Base-by-base conservation (phyloP, 2,113 vertebrate species). In the Eulacestoma nigropectus region DNA sequence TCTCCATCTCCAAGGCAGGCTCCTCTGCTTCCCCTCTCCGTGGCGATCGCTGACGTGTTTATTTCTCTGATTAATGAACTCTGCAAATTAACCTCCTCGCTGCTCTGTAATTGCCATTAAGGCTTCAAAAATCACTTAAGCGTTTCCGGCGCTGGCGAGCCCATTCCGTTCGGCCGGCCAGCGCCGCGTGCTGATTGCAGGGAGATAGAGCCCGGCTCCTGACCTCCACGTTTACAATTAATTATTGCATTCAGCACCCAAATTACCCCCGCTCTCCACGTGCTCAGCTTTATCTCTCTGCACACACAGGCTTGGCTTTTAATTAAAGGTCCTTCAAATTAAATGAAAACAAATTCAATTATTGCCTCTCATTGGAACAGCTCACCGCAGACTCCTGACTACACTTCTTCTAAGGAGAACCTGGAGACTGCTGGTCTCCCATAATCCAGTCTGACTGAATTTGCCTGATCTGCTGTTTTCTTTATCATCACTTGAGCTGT, bases 341-440 rank as follows among this genome's bases (percentile, higher is more conserved):
- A 98, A 98, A 98, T 97, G 98, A 98, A 98, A 98, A 98, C 98
- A 98, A 98, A 98, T 98, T 98, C 97, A 98, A 98, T 98, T 98
- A 98, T 98, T 98, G 98, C 97, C 97, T 98, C 96, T 97, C 97
- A 57, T 97, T 97, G 97, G 97, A 98, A 96, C 89, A 79, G 97
- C 97, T 98, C 96, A 90, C 84, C 57, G 52, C 97, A 94, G 87
- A 96, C 82, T 95, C 91, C 97, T 96, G 96, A 95, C 96, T 96
- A 35, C 86, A 60, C 95, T 98, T 96, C 94, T 89, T 96, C 93
- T 80, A 6, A 72, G 87, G 95, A 92, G 92, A 93, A 96, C 89
- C 95, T 80, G 78, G 93, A 95, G 96, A 96, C 57, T 23, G 57
- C 89, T 96, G 89, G 11, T 95, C 96, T 98, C 93, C 94, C 86